A percentile compares a stretch with the other conserved stretches of the same genome.
Conservation (phyloP, 2,888 invertebrate species). For the Toxonevra muliebris region DNA sequence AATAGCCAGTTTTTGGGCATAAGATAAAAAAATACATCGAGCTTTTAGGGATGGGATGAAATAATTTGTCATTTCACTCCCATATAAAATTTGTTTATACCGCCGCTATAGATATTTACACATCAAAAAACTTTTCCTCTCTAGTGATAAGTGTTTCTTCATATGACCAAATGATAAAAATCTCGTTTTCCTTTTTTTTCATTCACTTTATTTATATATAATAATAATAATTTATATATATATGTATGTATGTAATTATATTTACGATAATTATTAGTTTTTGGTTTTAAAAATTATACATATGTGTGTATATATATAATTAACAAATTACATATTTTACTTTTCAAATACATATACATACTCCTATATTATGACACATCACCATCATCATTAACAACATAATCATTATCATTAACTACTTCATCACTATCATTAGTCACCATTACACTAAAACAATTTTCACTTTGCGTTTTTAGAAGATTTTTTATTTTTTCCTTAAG, state of each 20-base stretch:
- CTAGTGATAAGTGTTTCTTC: too few species aligned
- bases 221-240: slow-evolving; percentile 13
- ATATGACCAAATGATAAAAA: neutral
- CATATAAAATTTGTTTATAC: too few species aligned
- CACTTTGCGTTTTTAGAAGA: slow-evolving; percentile 9
- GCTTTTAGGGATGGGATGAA: too few species aligned
- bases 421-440: neutral
- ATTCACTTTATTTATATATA: slow-evolving; percentile 17
- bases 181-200: neutral
- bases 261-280: slow-evolving; percentile 19
- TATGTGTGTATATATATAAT: slow-evolving; percentile 4
- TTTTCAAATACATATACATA: neutral
- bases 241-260: neutral
- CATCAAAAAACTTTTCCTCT: too few species aligned
- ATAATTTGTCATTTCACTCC: too few species aligned
- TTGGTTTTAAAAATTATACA: neutral
- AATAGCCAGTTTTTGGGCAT: too few species aligned
- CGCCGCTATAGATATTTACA: too few species aligned
- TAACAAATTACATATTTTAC: slow-evolving; percentile 27
- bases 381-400: slow-evolving; percentile 8
- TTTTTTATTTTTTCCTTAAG: slow-evolving; percentile 4
- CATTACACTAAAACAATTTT: neutral
- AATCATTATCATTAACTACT: slow-evolving; percentile 11
- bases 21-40: too few species aligned
- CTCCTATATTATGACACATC: neutral